phyloP scores from a whole-genome alignment of 2,113 vertebrate species.

The Excalfactoria chinensis region DNA sequence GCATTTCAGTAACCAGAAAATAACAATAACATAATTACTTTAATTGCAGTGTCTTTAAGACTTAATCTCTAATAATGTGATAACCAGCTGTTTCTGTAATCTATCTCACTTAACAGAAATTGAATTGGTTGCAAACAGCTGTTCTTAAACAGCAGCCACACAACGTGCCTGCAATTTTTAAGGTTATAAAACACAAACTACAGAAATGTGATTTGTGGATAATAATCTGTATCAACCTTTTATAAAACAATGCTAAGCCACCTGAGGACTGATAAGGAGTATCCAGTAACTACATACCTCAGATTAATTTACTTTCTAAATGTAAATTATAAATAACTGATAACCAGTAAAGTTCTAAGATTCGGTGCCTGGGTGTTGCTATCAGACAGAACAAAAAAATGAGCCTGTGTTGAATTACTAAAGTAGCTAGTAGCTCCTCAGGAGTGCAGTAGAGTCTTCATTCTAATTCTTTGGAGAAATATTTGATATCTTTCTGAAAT shows the following conservation, averaged over 20 bases:
- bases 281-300: neutral
- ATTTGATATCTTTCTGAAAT: neutral
- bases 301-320: neutral
- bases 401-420: neutral
- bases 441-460: neutral
- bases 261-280: neutral
- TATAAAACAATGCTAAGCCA: neutral
- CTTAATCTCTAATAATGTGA: slow-evolving; percentile 62
- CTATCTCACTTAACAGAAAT: slow-evolving; percentile 67
- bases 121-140: slow-evolving; percentile 57
- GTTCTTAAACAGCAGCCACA: slow-evolving; percentile 23
- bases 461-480: neutral
- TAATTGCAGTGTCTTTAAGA: slow-evolving; percentile 65
- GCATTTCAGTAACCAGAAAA: slow-evolving; percentile 14
- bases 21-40: slow-evolving; percentile 49
- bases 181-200: slow-evolving; percentile 10
- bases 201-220: neutral
- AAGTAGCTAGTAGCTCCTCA: neutral
- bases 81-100: slow-evolving; percentile 62
- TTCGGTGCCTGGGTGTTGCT: neutral
- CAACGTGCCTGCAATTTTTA: neutral
- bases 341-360: neutral
- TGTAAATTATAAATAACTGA: neutral
- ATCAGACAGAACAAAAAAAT: neutral
- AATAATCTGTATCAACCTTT: neutral